Evolutionary conservation across 1,140 invertebrate genomes (phyloP).

Genomic region (Drosophila sturtevanti): DNA sequence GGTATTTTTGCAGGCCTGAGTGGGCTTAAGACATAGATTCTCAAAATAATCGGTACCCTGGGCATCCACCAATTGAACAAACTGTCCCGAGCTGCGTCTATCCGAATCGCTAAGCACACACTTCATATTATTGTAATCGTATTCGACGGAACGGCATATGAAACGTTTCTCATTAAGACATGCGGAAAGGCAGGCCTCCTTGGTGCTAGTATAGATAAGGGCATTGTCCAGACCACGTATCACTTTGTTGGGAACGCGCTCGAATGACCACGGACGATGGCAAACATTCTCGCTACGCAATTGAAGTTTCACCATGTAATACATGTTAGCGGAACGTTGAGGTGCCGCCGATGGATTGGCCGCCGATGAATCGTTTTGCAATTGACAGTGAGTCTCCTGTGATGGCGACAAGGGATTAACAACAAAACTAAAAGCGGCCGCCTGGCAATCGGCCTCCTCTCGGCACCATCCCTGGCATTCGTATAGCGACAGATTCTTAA

Average conservation of each 20-base stretch:
- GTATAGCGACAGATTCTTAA: slow-evolving; percentile 94
- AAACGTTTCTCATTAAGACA: slow-evolving; percentile 96
- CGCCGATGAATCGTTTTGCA: slow-evolving; percentile 95
- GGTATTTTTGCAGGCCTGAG: slow-evolving; percentile 91
- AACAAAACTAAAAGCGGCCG: slow-evolving; percentile 95
- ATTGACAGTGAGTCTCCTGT: slow-evolving; percentile 95
- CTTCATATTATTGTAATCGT: slow-evolving; percentile 95
- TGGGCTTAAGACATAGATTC: slow-evolving; percentile 95
- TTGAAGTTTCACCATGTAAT: slow-evolving; percentile 97
- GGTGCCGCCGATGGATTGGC: slow-evolving; percentile 92
- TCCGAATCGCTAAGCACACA: slow-evolving; percentile 95
- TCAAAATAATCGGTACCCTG: slow-evolving; percentile 97
- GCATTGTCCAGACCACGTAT: slow-evolving; percentile 95
- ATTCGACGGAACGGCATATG: slow-evolving; percentile 95
- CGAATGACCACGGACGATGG: slow-evolving; percentile 95
- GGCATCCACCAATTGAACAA: slow-evolving; percentile 93
- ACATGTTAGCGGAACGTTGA: slow-evolving; percentile 93
- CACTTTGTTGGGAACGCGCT: slow-evolving; percentile 95
- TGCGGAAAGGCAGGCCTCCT: slow-evolving; percentile 95
- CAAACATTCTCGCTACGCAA: slow-evolving; percentile 96
- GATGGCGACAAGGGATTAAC: slow-evolving; percentile 94
- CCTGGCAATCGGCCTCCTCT: slow-evolving; percentile 95
- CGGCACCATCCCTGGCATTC: slow-evolving; percentile 97
- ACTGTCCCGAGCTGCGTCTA: slow-evolving; percentile 91
- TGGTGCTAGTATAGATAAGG: slow-evolving; percentile 95